Evolutionary conservation across 2,797 vertebrate species (phyloP), one percentile per base, ranked within the genome.

Genomic region (Crocodylus rhombifer): DNA sequence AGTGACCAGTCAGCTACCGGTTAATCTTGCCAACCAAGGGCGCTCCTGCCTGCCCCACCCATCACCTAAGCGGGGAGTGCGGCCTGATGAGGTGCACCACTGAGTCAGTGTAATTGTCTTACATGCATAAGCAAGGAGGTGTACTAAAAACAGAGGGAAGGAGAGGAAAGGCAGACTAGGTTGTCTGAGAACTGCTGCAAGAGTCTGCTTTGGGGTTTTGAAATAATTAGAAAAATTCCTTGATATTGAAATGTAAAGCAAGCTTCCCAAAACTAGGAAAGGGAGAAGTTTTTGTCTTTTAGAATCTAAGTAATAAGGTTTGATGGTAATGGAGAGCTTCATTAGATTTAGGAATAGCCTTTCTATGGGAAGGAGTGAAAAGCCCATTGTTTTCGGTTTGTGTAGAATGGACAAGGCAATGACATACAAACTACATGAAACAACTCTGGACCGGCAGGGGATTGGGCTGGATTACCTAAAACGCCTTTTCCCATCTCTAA

Each of bases 71-170:
- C 6, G 42, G 42, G 42, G 42, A 51, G 42, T 10, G 10, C 3
- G 42, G 42, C 42, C 42, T 51, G 42, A 51, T 10, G 42, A 9
- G 42, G 42, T 51, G 42, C 42, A 51, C 42, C 10, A 51, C 42
- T 9, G 42, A 51, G 42, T 51, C 42, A 51, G 76, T 89, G 28
- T 88, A 89, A 63, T 60, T 86, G 55, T 33, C 80, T 73, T 81
- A 89, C 77, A 26, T 84, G 73, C 89, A 87, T 63, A 26, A 88
- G 28, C 88, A 92, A 91, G 67, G 82, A 79, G 78, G 69, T 16
- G 65, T 91, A 87, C 14, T 13, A 64, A 71, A 77, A 64, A 1
- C 7, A 10, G 2, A 2, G 88, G 62, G 92, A 86, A 33, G 9
- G 11, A 62, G 87, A 81, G 28, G 56, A 78, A 81, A 71, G 56